Conservation (phyloP, 2,888 invertebrate genomes). For the Microplitis manilae region DNA sequence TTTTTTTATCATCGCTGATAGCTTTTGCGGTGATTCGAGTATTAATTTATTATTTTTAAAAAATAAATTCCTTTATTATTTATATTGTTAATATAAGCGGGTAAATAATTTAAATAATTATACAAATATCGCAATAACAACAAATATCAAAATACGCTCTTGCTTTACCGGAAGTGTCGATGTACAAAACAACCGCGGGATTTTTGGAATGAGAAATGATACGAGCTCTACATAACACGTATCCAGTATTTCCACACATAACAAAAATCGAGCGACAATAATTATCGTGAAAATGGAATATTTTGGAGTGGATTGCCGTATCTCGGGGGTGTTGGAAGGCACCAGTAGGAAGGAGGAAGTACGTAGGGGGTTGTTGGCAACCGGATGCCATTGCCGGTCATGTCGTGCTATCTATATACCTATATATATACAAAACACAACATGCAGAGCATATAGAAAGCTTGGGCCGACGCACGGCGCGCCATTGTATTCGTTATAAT, state of each 20-base stretch:
- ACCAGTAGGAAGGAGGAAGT: constrained; percentile 26
- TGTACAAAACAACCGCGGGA: constrained; percentile 2
- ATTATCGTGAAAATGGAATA: constrained; percentile 70
- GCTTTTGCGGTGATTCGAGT: not conserved
- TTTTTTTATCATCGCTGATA: not conserved
- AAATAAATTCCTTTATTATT: too few relatives aligned
- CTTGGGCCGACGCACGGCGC: constrained; percentile 38
- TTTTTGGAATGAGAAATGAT: constrained; percentile 17
- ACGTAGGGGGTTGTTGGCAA: constrained; percentile 48
- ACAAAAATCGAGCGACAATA: constrained; percentile 67
- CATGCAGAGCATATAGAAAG: constrained; percentile 28
- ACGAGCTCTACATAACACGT: not conserved
- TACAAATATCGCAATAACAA: constrained; percentile 1
- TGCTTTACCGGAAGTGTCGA: constrained; percentile 19
- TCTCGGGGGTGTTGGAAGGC: constrained; percentile 41
- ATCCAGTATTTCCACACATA: constrained; percentile 1
- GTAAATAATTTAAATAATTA: constrained; percentile 20
- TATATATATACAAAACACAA: not conserved
- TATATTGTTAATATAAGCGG: too few relatives aligned
- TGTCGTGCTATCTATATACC: constrained; percentile 49
- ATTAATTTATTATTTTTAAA: not conserved
- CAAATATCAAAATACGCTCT: constrained; percentile 14
- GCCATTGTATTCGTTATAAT: constrained; percentile 72
- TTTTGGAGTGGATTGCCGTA: constrained; percentile 55
- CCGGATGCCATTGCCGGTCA: constrained; percentile 68